These are phyloP conservation scores for Tenthredo mesomela DNA, from an alignment of 2,888 invertebrate species.

Conservation along the genomic window DNA sequence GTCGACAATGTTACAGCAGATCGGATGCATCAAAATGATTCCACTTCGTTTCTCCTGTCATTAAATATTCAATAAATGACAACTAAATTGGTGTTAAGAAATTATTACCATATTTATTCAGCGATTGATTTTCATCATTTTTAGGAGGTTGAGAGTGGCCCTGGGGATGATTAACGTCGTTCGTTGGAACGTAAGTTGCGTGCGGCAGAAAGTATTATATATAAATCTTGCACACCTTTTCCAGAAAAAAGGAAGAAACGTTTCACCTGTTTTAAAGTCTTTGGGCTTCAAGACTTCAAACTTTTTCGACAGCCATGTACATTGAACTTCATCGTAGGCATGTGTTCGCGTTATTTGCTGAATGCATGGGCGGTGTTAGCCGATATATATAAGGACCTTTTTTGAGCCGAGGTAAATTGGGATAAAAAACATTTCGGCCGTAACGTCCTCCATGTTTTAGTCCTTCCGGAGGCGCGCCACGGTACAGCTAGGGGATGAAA, in stretches of 20 bases:
- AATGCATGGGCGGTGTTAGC: background rate
- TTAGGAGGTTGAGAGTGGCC: background rate
- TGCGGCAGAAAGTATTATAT: background rate
- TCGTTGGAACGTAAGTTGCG: background rate
- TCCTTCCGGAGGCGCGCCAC: background rate
- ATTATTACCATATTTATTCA: background rate
- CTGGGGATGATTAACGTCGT: background rate
- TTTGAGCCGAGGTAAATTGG: background rate
- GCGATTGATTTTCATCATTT: background rate
- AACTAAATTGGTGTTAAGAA: background rate
- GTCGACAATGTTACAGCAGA: background rate
- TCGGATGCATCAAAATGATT: background rate
- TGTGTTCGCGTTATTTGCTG: background rate
- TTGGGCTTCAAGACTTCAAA: no score
- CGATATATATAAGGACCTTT: background rate
- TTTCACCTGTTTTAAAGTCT: background rate
- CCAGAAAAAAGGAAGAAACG: background rate
- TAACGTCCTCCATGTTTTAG: conserved; percentile 12
- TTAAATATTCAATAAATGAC: background rate
- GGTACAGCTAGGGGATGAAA: background rate
- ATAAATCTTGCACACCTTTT: background rate
- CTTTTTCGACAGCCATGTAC: background rate
- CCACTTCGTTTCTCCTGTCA: background rate
- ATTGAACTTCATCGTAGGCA: background rate
- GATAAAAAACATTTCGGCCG: conserved; percentile 1